Conservation (phyloP, 30 jellyfish, hydroid and myxozoan genomes). For the Chironex yamaguchii region DNA sequence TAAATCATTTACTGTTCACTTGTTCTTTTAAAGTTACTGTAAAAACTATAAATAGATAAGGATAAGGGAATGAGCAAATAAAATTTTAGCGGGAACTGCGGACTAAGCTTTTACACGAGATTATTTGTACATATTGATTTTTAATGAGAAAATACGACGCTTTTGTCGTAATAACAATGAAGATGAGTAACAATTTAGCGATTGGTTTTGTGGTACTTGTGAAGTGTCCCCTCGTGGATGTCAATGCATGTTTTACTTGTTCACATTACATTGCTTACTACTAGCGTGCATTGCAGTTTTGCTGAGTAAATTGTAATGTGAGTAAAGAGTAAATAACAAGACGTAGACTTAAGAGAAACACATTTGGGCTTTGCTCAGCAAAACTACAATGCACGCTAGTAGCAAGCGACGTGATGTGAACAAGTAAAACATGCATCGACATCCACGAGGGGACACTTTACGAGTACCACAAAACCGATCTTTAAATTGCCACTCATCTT, state of each 20-base stretch:
- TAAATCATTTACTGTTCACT: too few species aligned
- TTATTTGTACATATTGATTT: too few species aligned
- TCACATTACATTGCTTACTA: not conserved
- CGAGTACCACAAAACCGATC: constrained; percentile 6
- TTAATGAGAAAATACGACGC: too few species aligned
- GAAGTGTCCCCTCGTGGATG: not conserved
- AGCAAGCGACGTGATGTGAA: not conserved
- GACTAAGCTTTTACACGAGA: too few species aligned
- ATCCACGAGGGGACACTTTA: not conserved
- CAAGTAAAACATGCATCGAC: not conserved
- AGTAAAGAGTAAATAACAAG: not conserved
- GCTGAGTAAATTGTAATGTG: constrained; percentile 4
- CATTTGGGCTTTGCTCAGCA: constrained; percentile 13
- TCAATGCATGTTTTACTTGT: not conserved
- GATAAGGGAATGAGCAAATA: too few species aligned
- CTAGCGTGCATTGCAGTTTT: constrained; percentile 14
- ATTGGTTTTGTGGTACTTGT: constrained; percentile 7
- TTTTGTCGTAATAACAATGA: constrained; percentile 8
- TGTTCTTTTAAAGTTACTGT: too few species aligned
- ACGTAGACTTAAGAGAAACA: not conserved
- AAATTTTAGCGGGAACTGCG: too few species aligned
- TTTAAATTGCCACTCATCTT: not conserved
- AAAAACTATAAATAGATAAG: too few species aligned
- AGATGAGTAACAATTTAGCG: not conserved
- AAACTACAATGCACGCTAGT: constrained; percentile 15